phyloP scores from a whole-genome alignment of 2,113 vertebrate species.

The Dicaeum eximium region DNA sequence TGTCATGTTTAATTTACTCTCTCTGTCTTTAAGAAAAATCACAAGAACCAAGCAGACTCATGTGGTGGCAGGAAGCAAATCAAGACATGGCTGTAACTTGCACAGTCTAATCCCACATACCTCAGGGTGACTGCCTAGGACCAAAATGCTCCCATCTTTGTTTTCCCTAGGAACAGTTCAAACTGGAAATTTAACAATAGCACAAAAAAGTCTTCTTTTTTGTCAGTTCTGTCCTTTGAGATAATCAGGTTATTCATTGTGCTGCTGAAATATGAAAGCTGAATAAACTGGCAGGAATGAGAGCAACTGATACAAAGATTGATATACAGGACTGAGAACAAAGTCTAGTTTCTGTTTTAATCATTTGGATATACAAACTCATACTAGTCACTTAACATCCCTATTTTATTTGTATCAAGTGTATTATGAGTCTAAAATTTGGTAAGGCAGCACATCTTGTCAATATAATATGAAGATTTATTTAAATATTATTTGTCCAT shows the following conservation, averaged over 20 bases:
- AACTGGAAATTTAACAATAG: background rate
- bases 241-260: background rate
- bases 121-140: background rate
- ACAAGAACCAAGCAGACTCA: background rate
- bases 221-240: background rate
- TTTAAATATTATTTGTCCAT: background rate
- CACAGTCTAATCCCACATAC: background rate
- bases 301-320: background rate
- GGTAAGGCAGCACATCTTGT: background rate
- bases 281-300: background rate
- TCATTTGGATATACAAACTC: background rate
- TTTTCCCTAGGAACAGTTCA: background rate
- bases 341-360: background rate
- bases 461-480: background rate
- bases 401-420: background rate
- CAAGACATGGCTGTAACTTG: background rate
- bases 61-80: background rate
- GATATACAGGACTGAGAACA: background rate
- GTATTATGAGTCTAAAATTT: background rate
- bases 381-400: background rate
- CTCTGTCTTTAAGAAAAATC: background rate
- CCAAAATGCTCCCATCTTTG: background rate
- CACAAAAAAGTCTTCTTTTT: background rate
- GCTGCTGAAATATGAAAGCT: background rate
- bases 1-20: background rate